These are phyloP conservation scores for Zapornia atra DNA, from an alignment of 2,113 vertebrate species.

Conservation along the genomic window DNA sequence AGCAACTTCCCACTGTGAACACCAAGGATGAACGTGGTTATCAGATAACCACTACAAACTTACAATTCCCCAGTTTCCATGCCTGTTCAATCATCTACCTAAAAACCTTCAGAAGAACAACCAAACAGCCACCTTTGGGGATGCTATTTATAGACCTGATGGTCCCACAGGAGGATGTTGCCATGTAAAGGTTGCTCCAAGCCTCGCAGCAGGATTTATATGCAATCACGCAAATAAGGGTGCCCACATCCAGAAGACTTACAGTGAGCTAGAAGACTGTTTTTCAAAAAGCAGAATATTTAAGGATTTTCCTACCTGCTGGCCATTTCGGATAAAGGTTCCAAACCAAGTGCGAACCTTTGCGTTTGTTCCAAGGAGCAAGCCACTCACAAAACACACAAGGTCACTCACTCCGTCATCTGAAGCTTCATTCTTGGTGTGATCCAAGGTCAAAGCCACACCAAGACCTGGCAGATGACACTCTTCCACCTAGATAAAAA, in stretches of 20 bases:
- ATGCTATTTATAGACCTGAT: background rate
- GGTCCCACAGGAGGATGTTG: fast-evolving
- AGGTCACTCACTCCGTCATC: constrained; percentile 95
- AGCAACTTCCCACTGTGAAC: background rate
- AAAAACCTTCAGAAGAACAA: background rate
- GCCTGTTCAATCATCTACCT: background rate
- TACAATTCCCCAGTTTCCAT: background rate
- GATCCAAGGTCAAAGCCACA: constrained; percentile 94
- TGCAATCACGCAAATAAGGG: background rate
- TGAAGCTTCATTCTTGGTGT: constrained; percentile 86
- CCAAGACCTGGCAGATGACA: constrained; percentile 96
- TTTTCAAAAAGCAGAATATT: background rate
- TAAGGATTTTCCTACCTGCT: constrained; percentile 82
- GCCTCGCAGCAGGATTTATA: fast-evolving
- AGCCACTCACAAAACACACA: constrained; percentile 95
- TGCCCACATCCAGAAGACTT: background rate
- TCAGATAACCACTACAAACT: background rate
- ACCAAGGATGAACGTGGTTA: background rate
- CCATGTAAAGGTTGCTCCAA: background rate
- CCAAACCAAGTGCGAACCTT: constrained; percentile 99
- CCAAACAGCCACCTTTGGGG: background rate
- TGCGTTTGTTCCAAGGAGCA: constrained; percentile 94
- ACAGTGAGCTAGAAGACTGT: background rate
- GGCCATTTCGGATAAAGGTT: constrained; percentile 96
- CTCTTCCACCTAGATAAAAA: constrained; percentile 87